Evolutionary conservation across 2,113 vertebrate genomes (phyloP), one percentile per base, ranked within the genome.

Genomic region (Manacus vitellinus): DNA sequence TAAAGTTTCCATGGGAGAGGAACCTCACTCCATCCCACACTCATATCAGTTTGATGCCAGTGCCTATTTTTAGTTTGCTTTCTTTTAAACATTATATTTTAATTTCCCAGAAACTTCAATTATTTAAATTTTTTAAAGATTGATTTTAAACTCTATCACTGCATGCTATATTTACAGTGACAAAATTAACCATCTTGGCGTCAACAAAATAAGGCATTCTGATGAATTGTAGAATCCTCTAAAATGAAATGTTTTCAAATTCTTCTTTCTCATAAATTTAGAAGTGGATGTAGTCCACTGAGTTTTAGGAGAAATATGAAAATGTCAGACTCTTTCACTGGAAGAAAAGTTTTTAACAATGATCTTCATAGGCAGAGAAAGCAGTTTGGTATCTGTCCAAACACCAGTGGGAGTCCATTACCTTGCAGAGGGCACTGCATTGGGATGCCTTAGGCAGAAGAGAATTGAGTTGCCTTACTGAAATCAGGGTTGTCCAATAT

Each of bases 191-290:
- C 12, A 31, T 46, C 63, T 35, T 74, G 72, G 66, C 39, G 55
- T 10, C 59, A 86, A 39, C 16, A 86, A 86, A 66, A 94, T 47
- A 88, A 92, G 83, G 6, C 18, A 28, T 63, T 86, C 70, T 74
- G 51, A 77, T n/a, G 10, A 75, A 67, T 8, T 43, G 21, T 25
- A 39, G 18, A 62, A 51, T 55, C 84, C 84, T 74, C 37, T 70
- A 51, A 83, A 88, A 62, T 4, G 0, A 73, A 70, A 27, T 46
- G 2, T 3, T 82, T 83, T 85, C 0, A 0, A 66, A 73, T 47
- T 67, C 49, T 89, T 67, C 47, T 71, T 91, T 44, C 33, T 66
- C 39, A 73, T 49, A 68, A 44, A 68, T 96, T 89, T 72, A 92
- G 66, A 73, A 83, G 33, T 1, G 1, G 7, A 44, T 62, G 27